phyloP scores from a whole-genome alignment of 2,797 vertebrate species.

The Tenualosa thibaudeaui region DNA sequence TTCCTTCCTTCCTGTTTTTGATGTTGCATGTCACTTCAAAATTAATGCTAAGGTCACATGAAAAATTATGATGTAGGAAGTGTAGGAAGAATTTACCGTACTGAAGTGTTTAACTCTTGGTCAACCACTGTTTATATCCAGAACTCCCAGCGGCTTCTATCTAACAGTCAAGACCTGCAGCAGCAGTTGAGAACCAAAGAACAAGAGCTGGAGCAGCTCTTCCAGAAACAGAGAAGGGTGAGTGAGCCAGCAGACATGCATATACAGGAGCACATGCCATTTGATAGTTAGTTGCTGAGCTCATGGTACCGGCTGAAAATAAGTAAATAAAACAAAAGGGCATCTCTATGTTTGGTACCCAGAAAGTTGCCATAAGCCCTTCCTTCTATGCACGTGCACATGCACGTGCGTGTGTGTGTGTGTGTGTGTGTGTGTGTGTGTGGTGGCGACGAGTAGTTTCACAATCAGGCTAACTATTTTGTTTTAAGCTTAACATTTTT shows the following conservation, averaged over 20 bases:
- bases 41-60: not conserved
- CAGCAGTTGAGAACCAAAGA: conserved; percentile 82
- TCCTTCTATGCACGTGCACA: too few relatives aligned
- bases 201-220: conserved; percentile 82
- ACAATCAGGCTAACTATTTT: too few relatives aligned
- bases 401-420: too few relatives aligned
- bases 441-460: too few relatives aligned
- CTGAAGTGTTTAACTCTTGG: not conserved
- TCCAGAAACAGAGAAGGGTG: conserved; percentile 84
- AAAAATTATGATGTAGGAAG: not conserved
- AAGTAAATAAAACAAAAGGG: too few relatives aligned
- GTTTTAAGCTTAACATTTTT: too few relatives aligned
- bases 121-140: conserved; percentile 51
- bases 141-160: conserved; percentile 82
- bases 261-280: too few relatives aligned
- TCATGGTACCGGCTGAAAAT: too few relatives aligned
- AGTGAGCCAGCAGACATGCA: conserved; percentile 15
- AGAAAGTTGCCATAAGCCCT: too few relatives aligned
- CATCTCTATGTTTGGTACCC: too few relatives aligned
- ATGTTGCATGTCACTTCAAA: not conserved
- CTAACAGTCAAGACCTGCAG: conserved; percentile 82
- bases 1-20: not conserved
- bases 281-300: too few relatives aligned
- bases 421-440: too few relatives aligned
- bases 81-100: not conserved